phyloP scores from a whole-genome alignment of 2,888 invertebrate species.

The Entomobrya multifasciata region DNA sequence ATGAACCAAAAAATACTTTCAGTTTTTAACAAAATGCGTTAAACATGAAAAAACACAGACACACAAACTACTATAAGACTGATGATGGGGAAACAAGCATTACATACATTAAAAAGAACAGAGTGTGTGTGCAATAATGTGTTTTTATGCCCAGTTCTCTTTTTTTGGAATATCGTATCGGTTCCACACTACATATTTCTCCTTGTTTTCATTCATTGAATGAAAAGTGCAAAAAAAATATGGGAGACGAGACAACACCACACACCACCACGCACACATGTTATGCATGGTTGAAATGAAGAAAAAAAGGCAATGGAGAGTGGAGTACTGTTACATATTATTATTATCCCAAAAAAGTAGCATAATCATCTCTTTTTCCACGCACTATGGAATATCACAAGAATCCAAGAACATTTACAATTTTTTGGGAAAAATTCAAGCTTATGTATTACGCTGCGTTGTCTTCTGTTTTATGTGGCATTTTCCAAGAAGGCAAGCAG shows the following conservation, averaged over 20 bases:
- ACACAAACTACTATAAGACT: too few relatives aligned
- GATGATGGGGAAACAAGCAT: too few relatives aligned
- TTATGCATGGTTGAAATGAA: neutral
- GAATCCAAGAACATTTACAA: constrained; percentile 1
- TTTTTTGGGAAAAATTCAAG: neutral
- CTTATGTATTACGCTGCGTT: too few relatives aligned
- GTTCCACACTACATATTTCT: constrained; percentile 19
- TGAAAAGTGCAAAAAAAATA: constrained; percentile 21
- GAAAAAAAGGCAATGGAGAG: constrained; percentile 33
- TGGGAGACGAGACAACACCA: neutral
- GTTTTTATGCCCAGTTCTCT: too few relatives aligned
- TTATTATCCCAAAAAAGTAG: neutral
- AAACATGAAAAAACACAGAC: too few relatives aligned
- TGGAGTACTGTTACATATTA: constrained; percentile 42
- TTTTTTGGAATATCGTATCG: too few relatives aligned
- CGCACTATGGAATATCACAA: neutral
- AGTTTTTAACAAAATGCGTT: too few relatives aligned
- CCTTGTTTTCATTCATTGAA: constrained; percentile 33
- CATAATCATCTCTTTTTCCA: constrained; percentile 9
- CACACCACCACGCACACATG: neutral
- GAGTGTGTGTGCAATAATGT: too few relatives aligned
- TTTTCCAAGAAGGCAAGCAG: neutral
- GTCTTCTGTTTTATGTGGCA: neutral
- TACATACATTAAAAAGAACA: too few relatives aligned
- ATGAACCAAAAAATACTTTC: constrained; percentile 30